Percentiles rank a stretch among this genome's conserved stretches.
These are phyloP conservation scores for Colaptes auratus DNA, from an alignment of 2,113 vertebrate species.

Conservation along the genomic window DNA sequence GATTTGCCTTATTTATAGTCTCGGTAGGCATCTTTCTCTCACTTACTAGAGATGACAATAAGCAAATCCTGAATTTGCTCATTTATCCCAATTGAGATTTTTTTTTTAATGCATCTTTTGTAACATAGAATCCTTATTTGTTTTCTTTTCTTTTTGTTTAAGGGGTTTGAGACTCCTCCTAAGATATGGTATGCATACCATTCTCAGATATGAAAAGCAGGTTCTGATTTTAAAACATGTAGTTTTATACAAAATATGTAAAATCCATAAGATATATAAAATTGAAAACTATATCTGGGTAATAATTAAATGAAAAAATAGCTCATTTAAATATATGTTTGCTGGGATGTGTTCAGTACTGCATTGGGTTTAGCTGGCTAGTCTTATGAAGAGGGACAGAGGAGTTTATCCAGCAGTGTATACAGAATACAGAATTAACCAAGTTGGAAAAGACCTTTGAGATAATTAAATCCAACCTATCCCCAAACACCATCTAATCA, in stretches of 20 bases:
- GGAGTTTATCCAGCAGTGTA: too few relatives aligned
- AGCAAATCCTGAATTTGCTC: slow-evolving; percentile 9
- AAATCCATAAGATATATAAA: not conserved
- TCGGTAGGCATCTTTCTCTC: not conserved
- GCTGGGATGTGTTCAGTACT: not conserved
- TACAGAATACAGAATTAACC: too few relatives aligned
- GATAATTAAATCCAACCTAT: too few relatives aligned
- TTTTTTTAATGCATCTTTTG: slow-evolving; percentile 7
- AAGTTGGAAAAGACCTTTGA: too few relatives aligned
- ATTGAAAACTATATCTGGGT: not conserved
- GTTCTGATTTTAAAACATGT: not conserved
- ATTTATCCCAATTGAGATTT: not conserved
- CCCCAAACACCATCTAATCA: too few relatives aligned
- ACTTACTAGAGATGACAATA: slow-evolving; percentile 14
- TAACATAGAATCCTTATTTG: not conserved
- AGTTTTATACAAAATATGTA: not conserved
- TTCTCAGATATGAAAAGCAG: not conserved
- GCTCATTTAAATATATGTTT: not conserved
- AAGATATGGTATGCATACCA: not conserved
- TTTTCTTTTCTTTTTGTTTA: slow-evolving; percentile 19
- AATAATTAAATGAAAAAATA: not conserved
- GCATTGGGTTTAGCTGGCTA: too few relatives aligned
- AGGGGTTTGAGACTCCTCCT: slow-evolving; percentile 9
- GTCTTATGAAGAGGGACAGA: too few relatives aligned
- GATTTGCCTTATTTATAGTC: slow-evolving; percentile 60